phyloP scores from a whole-genome alignment of 2,797 vertebrate species.

The Typhlichthys subterraneus region DNA sequence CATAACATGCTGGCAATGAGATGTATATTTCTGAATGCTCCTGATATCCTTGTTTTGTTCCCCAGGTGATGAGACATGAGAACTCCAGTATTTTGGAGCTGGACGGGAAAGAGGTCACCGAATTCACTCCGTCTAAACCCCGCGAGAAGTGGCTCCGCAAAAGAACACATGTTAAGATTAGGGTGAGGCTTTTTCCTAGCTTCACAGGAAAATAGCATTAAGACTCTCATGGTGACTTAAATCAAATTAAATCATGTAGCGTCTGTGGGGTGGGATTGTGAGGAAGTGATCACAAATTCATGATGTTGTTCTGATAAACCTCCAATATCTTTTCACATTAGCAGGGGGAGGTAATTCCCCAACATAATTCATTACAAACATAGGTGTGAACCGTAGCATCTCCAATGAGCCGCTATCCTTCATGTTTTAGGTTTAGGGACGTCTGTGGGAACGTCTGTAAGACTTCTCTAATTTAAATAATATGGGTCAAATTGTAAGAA shows the following conservation, averaged over 20 bases:
- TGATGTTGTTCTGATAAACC: too few relatives aligned
- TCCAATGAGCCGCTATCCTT: too few relatives aligned
- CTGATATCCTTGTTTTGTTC: neutral
- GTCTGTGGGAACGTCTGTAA: too few relatives aligned
- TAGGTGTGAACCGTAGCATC: too few relatives aligned
- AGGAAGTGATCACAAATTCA: too few relatives aligned
- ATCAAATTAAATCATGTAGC: neutral
- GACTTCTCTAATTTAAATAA: too few relatives aligned
- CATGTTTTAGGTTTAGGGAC: too few relatives aligned
- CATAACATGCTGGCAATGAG: neutral
- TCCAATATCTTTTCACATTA: too few relatives aligned
- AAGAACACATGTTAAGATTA: conserved; percentile 95
- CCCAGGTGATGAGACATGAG: conserved; percentile 95
- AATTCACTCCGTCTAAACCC: conserved; percentile 96
- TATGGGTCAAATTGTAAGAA: too few relatives aligned
- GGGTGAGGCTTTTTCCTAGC: conserved; percentile 71
- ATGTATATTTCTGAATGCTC: neutral
- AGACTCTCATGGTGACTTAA: neutral
- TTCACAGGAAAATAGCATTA: neutral
- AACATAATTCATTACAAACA: too few relatives aligned
- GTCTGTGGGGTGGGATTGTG: too few relatives aligned
- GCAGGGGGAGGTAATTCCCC: too few relatives aligned
- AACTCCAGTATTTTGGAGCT: conserved; percentile 91
- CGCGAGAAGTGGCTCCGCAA: conserved; percentile 97
- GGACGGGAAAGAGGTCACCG: conserved; percentile 94